phyloP scores from a whole-genome alignment of 2,113 vertebrate genomes.

The Cyprinodon tularosa region DNA sequence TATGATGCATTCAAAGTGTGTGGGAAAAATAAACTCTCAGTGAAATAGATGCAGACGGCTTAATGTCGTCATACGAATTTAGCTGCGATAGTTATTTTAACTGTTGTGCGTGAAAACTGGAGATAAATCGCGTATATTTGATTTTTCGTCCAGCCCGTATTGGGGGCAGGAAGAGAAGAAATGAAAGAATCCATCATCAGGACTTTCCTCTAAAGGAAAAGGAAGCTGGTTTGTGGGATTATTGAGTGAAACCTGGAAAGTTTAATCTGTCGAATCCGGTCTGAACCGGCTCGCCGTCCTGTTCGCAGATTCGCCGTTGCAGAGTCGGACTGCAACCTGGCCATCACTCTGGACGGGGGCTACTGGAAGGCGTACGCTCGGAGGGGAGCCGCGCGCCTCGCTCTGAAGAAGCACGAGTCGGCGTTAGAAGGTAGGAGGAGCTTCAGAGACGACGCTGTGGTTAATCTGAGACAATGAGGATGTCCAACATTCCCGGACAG shows the following conservation, averaged over 20 bases:
- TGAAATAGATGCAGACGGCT: too few relatives aligned
- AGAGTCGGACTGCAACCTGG: conserved; percentile 95
- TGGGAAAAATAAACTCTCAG: too few relatives aligned
- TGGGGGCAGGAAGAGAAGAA: too few relatives aligned
- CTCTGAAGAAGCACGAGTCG: conserved; percentile 84
- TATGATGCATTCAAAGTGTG: too few relatives aligned
- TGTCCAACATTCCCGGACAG: conserved; percentile 65
- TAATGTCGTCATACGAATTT: too few relatives aligned
- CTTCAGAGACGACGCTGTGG: not conserved
- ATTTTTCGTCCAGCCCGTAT: too few relatives aligned
- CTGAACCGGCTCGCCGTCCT: not conserved
- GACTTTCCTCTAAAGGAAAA: too few relatives aligned
- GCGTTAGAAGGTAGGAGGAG: conserved; percentile 85
- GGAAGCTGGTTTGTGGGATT: too few relatives aligned
- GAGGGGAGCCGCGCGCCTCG: conserved; percentile 87
- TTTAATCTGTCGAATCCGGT: not conserved
- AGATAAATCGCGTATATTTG: too few relatives aligned
- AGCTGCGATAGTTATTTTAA: too few relatives aligned
- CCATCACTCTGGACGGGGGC: conserved; percentile 88
- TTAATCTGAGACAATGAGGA: not conserved
- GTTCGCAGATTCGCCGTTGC: conserved; percentile 87
- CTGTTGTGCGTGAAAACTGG: too few relatives aligned
- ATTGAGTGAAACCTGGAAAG: not conserved
- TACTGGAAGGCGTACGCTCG: conserved; percentile 88
- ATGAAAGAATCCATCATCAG: too few relatives aligned